These are phyloP conservation scores for Dryobates pubescens DNA, from an alignment of 2,797 vertebrate species.

Conservation along the genomic window DNA sequence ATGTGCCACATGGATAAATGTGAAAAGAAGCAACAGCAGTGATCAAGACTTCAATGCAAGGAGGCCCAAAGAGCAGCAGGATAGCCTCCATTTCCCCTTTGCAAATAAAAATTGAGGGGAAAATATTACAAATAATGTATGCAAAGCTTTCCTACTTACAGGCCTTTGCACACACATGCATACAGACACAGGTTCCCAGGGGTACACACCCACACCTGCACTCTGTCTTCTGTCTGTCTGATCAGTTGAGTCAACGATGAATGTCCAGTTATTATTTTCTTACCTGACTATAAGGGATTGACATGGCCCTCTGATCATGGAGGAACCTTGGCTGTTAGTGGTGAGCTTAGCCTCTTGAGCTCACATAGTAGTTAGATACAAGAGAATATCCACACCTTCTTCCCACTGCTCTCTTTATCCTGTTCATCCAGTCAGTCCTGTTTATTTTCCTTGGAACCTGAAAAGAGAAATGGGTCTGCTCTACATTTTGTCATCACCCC, in stretches of 20 bases:
- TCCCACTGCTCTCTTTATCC: background rate
- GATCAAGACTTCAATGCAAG: background rate
- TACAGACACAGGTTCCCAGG: background rate
- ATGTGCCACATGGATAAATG: background rate
- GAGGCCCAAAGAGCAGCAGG: background rate
- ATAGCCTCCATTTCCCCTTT: background rate
- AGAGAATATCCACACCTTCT: background rate
- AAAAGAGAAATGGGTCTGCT: slow-evolving; percentile 30
- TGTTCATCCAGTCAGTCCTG: slow-evolving; percentile 6
- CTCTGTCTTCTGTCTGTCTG: background rate
- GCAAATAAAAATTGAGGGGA: background rate
- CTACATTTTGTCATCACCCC: slow-evolving; percentile 27
- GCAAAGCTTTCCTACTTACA: background rate
- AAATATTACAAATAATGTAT: background rate
- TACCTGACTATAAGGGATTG: background rate
- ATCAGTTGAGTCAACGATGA: background rate
- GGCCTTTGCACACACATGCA: rapidly evolving
- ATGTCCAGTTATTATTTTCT: background rate
- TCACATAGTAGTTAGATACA: background rate
- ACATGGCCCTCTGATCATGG: background rate
- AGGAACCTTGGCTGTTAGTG: background rate
- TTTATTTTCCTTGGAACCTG: slow-evolving; percentile 10
- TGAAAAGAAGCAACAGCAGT: background rate
- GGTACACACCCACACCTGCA: rapidly evolving
- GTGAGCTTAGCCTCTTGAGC: background rate